phyloP scores from a whole-genome alignment of 2,113 vertebrate genomes.

The Astur gentilis region DNA sequence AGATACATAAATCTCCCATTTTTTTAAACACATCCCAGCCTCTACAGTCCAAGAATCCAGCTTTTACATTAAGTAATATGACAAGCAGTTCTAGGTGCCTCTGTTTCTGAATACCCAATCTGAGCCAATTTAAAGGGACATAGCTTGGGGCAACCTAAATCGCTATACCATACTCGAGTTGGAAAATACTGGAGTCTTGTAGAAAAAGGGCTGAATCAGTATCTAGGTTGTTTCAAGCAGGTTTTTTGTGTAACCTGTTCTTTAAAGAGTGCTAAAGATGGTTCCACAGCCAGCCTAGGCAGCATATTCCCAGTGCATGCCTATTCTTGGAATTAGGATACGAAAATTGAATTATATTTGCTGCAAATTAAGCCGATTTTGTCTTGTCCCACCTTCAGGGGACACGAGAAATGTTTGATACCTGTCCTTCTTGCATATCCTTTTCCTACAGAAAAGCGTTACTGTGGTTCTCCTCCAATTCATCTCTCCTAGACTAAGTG shows the following conservation, averaged over 20 bases:
- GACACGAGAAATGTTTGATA: neutral
- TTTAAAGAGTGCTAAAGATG: neutral
- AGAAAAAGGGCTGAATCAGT: neutral
- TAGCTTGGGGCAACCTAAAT: neutral
- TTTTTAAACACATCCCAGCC: neutral
- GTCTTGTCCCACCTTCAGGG: slow-evolving; percentile 9
- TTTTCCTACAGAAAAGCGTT: neutral
- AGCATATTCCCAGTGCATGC: slow-evolving; percentile 17
- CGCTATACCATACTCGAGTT: neutral
- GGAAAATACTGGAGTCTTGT: neutral
- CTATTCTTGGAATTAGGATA: slow-evolving; percentile 41
- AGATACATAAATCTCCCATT: slow-evolving; percentile 25
- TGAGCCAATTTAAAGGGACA: neutral
- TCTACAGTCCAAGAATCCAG: neutral
- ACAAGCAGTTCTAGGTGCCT: neutral
- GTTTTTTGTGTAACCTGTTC: neutral
- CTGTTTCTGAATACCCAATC: neutral
- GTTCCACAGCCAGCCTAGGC: neutral
- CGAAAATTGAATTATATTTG: slow-evolving; percentile 33
- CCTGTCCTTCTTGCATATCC: neutral
- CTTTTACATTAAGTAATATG: slow-evolving; percentile 7
- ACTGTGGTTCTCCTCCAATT: neutral
- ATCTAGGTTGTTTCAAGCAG: neutral
- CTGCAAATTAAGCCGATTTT: slow-evolving; percentile 22
- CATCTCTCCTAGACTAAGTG: neutral